Percentiles rank a stretch among this genome's conserved stretches.
phyloP scores from a whole-genome alignment of 2,113 vertebrate species.

The Chaetops frenatus region DNA sequence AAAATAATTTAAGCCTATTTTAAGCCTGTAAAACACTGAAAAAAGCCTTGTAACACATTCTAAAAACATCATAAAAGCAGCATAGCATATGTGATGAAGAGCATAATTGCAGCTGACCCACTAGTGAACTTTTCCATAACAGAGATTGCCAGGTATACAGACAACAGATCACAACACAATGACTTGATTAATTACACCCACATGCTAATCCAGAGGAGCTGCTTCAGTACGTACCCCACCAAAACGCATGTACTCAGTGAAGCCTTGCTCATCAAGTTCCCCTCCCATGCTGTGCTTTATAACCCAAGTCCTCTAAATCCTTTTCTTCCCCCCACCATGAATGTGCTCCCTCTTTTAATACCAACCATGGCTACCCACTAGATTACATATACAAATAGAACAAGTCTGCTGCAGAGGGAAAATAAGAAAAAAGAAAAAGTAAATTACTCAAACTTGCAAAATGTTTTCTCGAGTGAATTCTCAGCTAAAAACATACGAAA shows the following conservation, averaged over 20 bases:
- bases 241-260: neutral
- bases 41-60: neutral
- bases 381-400: rapidly evolving
- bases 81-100: neutral
- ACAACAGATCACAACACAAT: neutral
- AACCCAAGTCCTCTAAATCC: neutral
- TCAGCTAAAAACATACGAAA: neutral
- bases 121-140: neutral
- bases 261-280: neutral
- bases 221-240: neutral
- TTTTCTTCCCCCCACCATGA: neutral
- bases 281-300: neutral
- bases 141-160: neutral
- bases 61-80: neutral
- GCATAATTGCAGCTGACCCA: neutral
- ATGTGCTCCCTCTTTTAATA: neutral
- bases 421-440: neutral
- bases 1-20: neutral
- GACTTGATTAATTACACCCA: neutral
- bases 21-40: neutral
- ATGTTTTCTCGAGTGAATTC: neutral
- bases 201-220: neutral
- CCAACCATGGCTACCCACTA: neutral
- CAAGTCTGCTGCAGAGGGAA: neutral
- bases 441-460: neutral